Conservation (phyloP, 2,888 invertebrate species). For the Chloromyia formosa region DNA sequence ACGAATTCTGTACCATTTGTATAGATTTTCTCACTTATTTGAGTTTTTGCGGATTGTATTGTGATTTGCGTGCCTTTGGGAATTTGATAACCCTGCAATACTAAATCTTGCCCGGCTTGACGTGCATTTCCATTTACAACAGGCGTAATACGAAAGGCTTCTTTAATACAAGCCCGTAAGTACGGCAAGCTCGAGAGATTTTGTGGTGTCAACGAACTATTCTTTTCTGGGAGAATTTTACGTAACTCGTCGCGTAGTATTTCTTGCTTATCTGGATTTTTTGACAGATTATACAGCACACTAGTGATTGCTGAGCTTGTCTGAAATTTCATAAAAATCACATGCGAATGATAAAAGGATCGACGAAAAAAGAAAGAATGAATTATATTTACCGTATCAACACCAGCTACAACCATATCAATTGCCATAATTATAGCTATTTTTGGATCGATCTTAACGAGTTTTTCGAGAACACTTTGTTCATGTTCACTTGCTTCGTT, state of each 20-base stretch:
- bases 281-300: constrained; percentile 71
- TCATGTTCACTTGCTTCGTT: constrained; percentile 62
- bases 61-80: constrained; percentile 75
- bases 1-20: constrained; percentile 70
- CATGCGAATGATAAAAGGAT: no score
- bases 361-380: no score
- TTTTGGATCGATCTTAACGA: constrained; percentile 70
- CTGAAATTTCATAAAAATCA: constrained; percentile 46
- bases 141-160: constrained; percentile 72
- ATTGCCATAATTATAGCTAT: constrained; percentile 74
- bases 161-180: constrained; percentile 79
- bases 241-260: constrained; percentile 69
- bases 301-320: constrained; percentile 65
- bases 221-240: constrained; percentile 62
- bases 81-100: constrained; percentile 72
- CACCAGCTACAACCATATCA: constrained; percentile 76
- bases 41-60: constrained; percentile 74
- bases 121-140: constrained; percentile 69
- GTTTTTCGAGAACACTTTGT: constrained; percentile 71
- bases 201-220: constrained; percentile 62
- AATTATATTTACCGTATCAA: constrained; percentile 71
- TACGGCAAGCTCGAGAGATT: constrained; percentile 67
- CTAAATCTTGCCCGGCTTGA: constrained; percentile 67
- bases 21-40: constrained; percentile 71
- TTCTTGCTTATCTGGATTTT: constrained; percentile 71